Evolutionary conservation across 2,113 vertebrate species (phyloP).

Genomic region (Spilogale gracilis): DNA sequence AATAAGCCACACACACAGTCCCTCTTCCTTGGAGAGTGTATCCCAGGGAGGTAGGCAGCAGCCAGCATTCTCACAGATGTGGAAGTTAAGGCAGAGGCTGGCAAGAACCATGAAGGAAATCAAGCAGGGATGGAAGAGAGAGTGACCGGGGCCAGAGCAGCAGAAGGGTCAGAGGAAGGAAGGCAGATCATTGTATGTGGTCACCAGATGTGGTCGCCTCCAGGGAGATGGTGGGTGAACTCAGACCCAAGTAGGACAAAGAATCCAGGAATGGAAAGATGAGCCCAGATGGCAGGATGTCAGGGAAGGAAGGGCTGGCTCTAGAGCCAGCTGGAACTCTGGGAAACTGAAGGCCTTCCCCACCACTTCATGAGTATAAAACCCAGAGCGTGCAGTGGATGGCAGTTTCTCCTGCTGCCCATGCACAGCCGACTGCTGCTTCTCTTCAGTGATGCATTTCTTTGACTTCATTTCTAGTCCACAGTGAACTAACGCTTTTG

Average conservation of each 20-base stretch:
- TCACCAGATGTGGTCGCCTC: neutral
- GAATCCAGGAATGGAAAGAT: neutral
- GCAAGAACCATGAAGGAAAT: neutral
- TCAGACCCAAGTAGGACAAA: neutral
- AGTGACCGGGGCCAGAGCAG: neutral
- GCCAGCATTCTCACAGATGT: neutral
- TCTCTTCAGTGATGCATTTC: neutral
- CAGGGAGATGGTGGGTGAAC: neutral
- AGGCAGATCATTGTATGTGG: neutral
- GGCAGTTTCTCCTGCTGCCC: neutral
- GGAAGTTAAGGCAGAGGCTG: neutral
- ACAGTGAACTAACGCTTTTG: neutral
- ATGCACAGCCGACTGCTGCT: neutral
- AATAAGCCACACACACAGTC: neutral
- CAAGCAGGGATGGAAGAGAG: neutral
- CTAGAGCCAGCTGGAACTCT: neutral
- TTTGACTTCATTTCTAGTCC: neutral
- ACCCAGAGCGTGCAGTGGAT: accelerated
- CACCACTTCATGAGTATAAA: too few relatives aligned
- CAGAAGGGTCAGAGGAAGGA: neutral
- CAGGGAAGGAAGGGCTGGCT: neutral
- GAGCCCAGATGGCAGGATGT: neutral
- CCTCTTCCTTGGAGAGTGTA: neutral
- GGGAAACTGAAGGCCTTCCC: neutral
- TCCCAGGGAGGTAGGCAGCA: neutral